A percentile compares a stretch with the other conserved stretches of the same genome.
phyloP scores from a whole-genome alignment of 1,140 invertebrate species.

The Harpegnathos saltator region DNA sequence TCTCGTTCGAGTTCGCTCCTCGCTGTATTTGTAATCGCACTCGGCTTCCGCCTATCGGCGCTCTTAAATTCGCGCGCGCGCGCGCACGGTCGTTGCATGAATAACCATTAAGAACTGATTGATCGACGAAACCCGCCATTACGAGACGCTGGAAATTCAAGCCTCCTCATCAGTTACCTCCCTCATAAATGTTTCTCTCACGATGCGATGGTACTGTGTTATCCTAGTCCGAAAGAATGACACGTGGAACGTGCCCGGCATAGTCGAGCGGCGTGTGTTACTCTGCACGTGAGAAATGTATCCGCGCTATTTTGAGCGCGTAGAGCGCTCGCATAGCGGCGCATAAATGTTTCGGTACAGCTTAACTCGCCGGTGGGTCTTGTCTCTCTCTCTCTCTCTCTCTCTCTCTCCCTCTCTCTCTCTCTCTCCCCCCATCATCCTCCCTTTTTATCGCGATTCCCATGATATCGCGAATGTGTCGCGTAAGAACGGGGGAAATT shows the following conservation, averaged over 20 bases:
- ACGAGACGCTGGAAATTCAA: conserved; percentile 39
- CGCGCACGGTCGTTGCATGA: conserved; percentile 24
- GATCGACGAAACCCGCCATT: conserved; percentile 44
- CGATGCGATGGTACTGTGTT: conserved; percentile 33
- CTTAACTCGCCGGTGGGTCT: conserved; percentile 4
- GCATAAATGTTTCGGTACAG: conserved; percentile 25
- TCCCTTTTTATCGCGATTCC: neutral
- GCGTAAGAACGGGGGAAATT: neutral
- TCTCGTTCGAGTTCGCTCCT: neutral
- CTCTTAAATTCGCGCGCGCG: neutral
- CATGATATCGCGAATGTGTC: neutral
- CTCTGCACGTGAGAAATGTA: conserved; percentile 37
- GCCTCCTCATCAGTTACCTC: conserved; percentile 51
- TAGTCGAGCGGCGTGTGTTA: conserved; percentile 41
- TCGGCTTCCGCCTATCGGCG: neutral
- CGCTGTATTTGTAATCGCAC: neutral
- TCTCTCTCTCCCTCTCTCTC: neutral
- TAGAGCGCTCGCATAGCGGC: conserved; percentile 9
- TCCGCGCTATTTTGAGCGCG: conserved; percentile 36
- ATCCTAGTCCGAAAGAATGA: conserved; percentile 48
- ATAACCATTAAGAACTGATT: conserved; percentile 51
- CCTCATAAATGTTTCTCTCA: conserved; percentile 56
- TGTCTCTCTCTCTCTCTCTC: neutral
- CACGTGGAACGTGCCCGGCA: conserved; percentile 42
- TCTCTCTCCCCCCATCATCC: too few relatives aligned